Conservation (phyloP, 2,888 invertebrate species). For the Lampropteryx suffumata region DNA sequence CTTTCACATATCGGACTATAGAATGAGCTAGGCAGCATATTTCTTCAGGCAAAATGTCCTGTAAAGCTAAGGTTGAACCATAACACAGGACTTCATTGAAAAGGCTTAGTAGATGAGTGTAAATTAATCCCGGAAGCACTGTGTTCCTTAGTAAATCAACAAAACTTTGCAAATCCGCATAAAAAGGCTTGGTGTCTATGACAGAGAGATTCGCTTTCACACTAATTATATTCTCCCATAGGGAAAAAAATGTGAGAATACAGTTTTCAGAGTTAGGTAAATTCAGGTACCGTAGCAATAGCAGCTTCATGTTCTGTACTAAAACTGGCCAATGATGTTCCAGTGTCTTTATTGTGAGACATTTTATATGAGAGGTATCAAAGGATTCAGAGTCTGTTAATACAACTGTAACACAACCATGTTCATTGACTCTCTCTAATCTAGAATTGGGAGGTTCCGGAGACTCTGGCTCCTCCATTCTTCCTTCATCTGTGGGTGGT, state of each 20-base stretch:
- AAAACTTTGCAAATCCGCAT: constrained; percentile 91
- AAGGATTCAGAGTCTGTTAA: constrained; percentile 91
- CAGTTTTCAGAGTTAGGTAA: constrained; percentile 86
- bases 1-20: constrained; percentile 93
- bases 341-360: constrained; percentile 91
- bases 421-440: constrained; percentile 71
- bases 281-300: constrained; percentile 82
- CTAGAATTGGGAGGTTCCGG: constrained; percentile 63
- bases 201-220: constrained; percentile 95
- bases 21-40: constrained; percentile 93
- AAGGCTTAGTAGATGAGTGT: constrained; percentile 91
- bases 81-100: constrained; percentile 96
- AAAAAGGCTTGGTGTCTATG: constrained; percentile 94
- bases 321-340: constrained; percentile 93
- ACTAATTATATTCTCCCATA: constrained; percentile 95
- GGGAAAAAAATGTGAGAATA: constrained; percentile 90
- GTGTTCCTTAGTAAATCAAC: constrained; percentile 87
- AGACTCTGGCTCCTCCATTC: constrained; percentile 56
- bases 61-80: constrained; percentile 93
- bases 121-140: constrained; percentile 90
- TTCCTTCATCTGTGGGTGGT: constrained; percentile 53
- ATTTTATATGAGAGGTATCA: constrained; percentile 93
- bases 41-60: constrained; percentile 94
- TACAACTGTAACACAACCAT: constrained; percentile 83
- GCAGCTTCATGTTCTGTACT: constrained; percentile 86